Evolutionary conservation across 1,140 invertebrate genomes (phyloP).

Genomic region (Vanessa atalanta): DNA sequence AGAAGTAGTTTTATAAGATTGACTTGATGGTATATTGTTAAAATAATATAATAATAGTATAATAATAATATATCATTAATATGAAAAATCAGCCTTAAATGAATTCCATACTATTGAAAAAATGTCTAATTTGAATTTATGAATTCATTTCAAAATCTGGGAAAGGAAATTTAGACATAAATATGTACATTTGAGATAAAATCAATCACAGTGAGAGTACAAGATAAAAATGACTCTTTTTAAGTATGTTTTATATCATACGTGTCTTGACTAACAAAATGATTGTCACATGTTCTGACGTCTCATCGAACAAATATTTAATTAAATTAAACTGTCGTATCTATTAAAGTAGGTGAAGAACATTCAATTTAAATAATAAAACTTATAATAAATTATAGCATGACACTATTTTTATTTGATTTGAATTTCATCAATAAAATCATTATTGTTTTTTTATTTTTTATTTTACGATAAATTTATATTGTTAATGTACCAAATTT

Average conservation of each 20-base stretch:
- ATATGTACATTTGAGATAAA: slow-evolving; percentile 56
- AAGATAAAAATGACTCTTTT: slow-evolving; percentile 55
- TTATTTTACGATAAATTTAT: no score
- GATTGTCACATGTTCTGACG: slow-evolving; percentile 66
- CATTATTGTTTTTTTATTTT: no score
- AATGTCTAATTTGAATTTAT: no score
- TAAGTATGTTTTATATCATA: slow-evolving; percentile 24
- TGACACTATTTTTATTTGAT: not conserved
- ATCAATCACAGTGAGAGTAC: slow-evolving; percentile 62
- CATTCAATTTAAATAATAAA: slow-evolving; percentile 32
- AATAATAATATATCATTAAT: no score
- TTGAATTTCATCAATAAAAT: not conserved
- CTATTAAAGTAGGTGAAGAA: slow-evolving; percentile 66
- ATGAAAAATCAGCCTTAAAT: no score
- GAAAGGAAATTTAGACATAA: slow-evolving; percentile 46
- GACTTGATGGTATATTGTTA: no score
- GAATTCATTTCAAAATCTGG: no score
- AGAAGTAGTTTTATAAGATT: no score
- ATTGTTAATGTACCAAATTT: no score
- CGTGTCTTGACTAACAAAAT: slow-evolving; percentile 36
- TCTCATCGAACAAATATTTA: slow-evolving; percentile 57
- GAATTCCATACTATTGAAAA: no score
- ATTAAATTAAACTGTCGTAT: slow-evolving; percentile 53
- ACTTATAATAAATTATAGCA: slow-evolving; percentile 12
- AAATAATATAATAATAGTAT: no score